Base-by-base conservation (phyloP, 2,113 vertebrate species). In the Oxyruncus cristatus region DNA sequence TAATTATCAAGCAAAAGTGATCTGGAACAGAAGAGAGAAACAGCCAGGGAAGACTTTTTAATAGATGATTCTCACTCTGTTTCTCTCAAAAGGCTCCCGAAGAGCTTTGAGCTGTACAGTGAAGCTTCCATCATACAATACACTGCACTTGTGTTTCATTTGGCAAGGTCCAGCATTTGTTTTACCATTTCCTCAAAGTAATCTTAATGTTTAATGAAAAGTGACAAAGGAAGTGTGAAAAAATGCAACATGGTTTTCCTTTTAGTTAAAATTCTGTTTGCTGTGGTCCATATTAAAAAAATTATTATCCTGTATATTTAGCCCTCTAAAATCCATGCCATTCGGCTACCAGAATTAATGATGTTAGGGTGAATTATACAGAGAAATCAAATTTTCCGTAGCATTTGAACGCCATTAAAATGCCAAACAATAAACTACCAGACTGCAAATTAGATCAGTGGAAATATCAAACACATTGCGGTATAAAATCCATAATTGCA, bases 391-490 rank as follows among this genome's bases (percentile, higher is more conserved):
- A 99, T 99, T 99, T 99, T 99, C 99, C 98, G 98, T 98, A 98
- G 99, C 99, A 99, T 99, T 99, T 99, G 99, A 99, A 99, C 98
- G 98, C 98, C 99, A 99, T 99, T 99, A 99, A 99, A 99, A 99
- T 99, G 99, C 99, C 99, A 99, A 99, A 99, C 99, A 99, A 99
- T 99, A 99, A 99, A 99, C 99, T 99, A 99, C 98, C 99, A 99
- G 99, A 99, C 99, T 99, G 99, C 99, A 99, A 99, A 99, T 99
- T 99, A 99, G 99, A 99, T 99, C 99, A 99, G 99, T 99, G 98
- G 99, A 99, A 99, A 99, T 99, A 99, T 99, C 99, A 99, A 99
- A 99, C 98, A 99, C 99, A 99, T 99, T 99, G 99, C 98, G 97
- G 99, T 99, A 99, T 99, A 99, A 99, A 99, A 99, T 99, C 99